Evolutionary conservation across 2,888 invertebrate species (phyloP), one percentile per base, ranked within the genome.

Genomic region (Scaptomyza polygonia): DNA sequence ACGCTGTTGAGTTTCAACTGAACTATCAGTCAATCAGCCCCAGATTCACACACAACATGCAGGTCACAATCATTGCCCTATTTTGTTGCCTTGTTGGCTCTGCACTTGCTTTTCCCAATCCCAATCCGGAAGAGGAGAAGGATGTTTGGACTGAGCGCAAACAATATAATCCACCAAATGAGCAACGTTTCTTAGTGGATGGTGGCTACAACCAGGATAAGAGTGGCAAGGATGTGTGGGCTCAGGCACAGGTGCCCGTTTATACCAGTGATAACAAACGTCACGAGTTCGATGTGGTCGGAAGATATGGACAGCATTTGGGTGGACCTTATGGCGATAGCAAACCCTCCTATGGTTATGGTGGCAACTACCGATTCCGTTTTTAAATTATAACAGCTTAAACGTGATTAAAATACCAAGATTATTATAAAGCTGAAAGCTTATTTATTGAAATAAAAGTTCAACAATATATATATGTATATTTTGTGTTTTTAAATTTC

Each of bases 311-410:
- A 0, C 90, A 91, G 53, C 90, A 88, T 47, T 63, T 81, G 27
- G 90, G 85, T 18, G 91, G 90, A 36, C 90, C 88, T 3, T 89
- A 75, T 57, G 91, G 90, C 57, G 84, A 86, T 16, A 85, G 89
- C 3, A 65, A 27, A 0, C 72, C 91, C 0, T 58, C 75, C 16
- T 69, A 51, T 11, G 71, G 79, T 0, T 52, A 32, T 3, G 89
- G 89, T 6, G 72, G 45, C 42, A 30, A 7, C 25, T 82, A 82
- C 25, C 54, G 72, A 52, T 80, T 56, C 25, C 16, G 83, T 48
- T 85, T 75, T n/a, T 72, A 55, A 52, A 2, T 5, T 12, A 34
- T n/a, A 6, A 0, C n/a, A 4, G 5, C 7, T 21, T 34, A 32
- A 6, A 6, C 21, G 9, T 14, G 11, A 7, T 2, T 48, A 16